A percentile compares a stretch with the other conserved stretches of the same genome.
Conservation (phyloP, 1,140 invertebrate species). For the Planococcus citri region DNA sequence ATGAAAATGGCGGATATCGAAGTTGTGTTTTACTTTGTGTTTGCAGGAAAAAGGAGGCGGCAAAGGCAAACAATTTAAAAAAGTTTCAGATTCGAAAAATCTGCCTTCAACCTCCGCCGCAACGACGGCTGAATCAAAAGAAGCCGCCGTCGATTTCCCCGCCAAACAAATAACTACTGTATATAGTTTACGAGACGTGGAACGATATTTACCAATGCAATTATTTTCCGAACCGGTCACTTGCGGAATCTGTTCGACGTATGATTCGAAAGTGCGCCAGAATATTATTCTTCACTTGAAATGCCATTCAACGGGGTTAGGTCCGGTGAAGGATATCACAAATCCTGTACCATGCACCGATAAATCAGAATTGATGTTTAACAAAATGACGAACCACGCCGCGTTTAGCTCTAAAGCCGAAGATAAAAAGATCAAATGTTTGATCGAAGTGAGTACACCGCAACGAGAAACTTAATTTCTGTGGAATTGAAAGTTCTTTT, state of each 20-base stretch:
- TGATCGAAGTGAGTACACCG: conserved; percentile 3
- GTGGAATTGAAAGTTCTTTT: background rate
- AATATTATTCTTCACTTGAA: conserved; percentile 61
- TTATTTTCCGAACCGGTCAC: conserved; percentile 22
- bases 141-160: background rate
- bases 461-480: background rate
- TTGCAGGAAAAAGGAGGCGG: background rate
- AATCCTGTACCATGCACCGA: conserved; percentile 68
- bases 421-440: background rate
- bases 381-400: conserved; percentile 70
- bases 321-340: conserved; percentile 39
- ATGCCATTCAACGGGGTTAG: conserved; percentile 48
- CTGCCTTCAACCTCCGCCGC: background rate
- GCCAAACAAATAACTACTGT: background rate
- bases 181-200: background rate
- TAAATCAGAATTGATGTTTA: conserved; percentile 64
- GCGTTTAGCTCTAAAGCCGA: conserved; percentile 29
- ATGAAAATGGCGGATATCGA: background rate
- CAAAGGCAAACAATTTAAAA: background rate
- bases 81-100: background rate
- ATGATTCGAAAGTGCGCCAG: conserved; percentile 40
- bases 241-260: conserved; percentile 22
- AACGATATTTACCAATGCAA: conserved; percentile 3
- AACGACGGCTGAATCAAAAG: background rate
- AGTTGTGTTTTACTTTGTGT: background rate